Evolutionary conservation across 2,797 vertebrate species (phyloP), one percentile per base, ranked within the genome.

Genomic region (Chrosomus eos): DNA sequence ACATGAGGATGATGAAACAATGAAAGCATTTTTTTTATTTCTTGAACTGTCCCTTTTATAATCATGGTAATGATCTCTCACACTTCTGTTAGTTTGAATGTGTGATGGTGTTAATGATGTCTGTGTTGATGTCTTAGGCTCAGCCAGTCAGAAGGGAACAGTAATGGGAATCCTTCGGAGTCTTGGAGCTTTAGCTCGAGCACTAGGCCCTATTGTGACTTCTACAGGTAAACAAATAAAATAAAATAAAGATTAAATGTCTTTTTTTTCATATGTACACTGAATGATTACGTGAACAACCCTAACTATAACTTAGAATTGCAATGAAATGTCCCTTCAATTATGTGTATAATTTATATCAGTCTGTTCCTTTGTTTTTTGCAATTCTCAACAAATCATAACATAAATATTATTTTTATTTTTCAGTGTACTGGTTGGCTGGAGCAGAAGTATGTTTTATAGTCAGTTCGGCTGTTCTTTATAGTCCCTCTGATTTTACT

Each of bases 141-240:
- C 95, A 0, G 94, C 95, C 0, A 89, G 90, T 91, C 98, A 99
- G 93, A 99, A 99, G 51, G 98, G 98, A 45, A 96, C 96, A 0
- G 93, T 99, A 60, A 99, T 99, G 98, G 98, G 98, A 28, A 99
- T 98, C 8, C 92, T 99, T 80, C 93, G 98, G 28, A 99, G 98
- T 91, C 90, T 99, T 83, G 98, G 98, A 0, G 97, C 98, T 36
- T 94, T 99, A 26, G 98, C 98, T 64, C 95, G 98, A 93, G 97
- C 97, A 1, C 74, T 96, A 70, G 98, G 98, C 43, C 98, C 98
- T 0, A 58, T 98, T 66, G 87, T 96, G 80, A 95, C 97, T 0
- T 97, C 97, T 8, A 96, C 97, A 31, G 96, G 98, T 99, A 87
- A 68, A 75, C 23, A 81, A 55, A 5, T 4, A 51, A 51, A 19